Evolutionary conservation across 2,797 vertebrate species (phyloP).

Genomic region (Sebastes vulpes): DNA sequence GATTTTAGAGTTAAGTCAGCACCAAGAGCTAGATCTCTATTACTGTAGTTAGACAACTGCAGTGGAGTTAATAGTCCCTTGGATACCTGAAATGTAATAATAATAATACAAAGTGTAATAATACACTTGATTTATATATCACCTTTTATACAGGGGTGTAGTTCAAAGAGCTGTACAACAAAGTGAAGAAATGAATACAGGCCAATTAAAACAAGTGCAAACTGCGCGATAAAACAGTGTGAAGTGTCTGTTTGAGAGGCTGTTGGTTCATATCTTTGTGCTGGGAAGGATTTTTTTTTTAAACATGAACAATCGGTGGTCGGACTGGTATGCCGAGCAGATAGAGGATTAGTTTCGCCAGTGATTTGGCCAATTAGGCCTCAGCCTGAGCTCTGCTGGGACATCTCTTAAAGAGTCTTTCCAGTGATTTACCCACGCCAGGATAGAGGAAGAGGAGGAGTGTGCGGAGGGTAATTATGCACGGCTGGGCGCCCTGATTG

Average conservation of each 20-base stretch:
- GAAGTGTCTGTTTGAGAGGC: not conserved
- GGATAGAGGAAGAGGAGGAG: constrained; percentile 62
- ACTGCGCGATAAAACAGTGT: not conserved
- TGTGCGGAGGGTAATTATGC: constrained; percentile 66
- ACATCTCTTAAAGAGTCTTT: constrained; percentile 53
- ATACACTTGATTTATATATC: not conserved
- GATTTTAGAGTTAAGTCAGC: constrained; percentile 16
- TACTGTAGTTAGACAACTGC: not conserved
- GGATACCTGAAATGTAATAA: not conserved
- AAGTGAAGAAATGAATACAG: not conserved
- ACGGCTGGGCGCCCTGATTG: constrained; percentile 71
- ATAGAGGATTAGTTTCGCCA: constrained; percentile 65
- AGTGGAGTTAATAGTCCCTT: constrained; percentile 6
- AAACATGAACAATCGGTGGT: constrained; percentile 12
- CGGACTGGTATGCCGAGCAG: constrained; percentile 22
- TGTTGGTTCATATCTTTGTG: constrained; percentile 2
- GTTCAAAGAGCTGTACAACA: not conserved
- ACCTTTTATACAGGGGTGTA: not conserved
- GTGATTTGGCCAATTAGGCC: constrained; percentile 75
- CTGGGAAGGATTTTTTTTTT: constrained; percentile 2
- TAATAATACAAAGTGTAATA: not conserved
- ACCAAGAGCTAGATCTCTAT: constrained; percentile 14
- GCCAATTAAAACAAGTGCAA: not conserved
- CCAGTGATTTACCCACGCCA: constrained; percentile 45
- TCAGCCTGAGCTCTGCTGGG: constrained; percentile 48